Conservation (phyloP, 1,140 invertebrate genomes). For the Zaprionus ornatus region DNA sequence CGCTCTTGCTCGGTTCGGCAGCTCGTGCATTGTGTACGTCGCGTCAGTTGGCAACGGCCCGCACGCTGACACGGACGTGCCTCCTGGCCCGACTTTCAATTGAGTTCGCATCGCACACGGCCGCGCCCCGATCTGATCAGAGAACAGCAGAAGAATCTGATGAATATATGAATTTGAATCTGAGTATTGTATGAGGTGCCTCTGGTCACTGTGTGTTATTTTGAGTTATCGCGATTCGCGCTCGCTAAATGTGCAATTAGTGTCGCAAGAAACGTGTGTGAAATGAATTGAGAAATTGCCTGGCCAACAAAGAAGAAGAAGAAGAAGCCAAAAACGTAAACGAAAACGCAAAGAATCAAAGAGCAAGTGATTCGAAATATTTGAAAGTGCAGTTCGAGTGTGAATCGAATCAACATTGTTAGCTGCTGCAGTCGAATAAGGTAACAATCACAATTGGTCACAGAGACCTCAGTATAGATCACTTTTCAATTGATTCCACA, state of each 20-base stretch:
- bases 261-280: slow-evolving; percentile 64
- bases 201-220: slow-evolving; percentile 56
- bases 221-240: slow-evolving; percentile 75
- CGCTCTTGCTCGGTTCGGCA: slow-evolving; percentile 28
- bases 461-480: not conserved
- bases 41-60: slow-evolving; percentile 80
- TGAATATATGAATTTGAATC: slow-evolving; percentile 18
- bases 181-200: slow-evolving; percentile 10
- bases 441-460: not conserved
- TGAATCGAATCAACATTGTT: not conserved
- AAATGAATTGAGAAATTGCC: slow-evolving; percentile 67
- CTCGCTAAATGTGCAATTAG: slow-evolving; percentile 69
- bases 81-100: slow-evolving; percentile 17
- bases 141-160: slow-evolving; percentile 11
- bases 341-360: not conserved
- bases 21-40: slow-evolving; percentile 23
- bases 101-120: not conserved
- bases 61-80: slow-evolving; percentile 70
- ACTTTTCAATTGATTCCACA: too few species aligned
- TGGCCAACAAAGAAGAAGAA: not conserved
- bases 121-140: not conserved
- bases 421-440: not conserved
- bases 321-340: slow-evolving; percentile 6
- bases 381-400: not conserved
- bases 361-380: not conserved